Evolutionary conservation across 2,113 vertebrate species (phyloP), one percentile per base, ranked within the genome.

Genomic region (Saguinus midas): DNA sequence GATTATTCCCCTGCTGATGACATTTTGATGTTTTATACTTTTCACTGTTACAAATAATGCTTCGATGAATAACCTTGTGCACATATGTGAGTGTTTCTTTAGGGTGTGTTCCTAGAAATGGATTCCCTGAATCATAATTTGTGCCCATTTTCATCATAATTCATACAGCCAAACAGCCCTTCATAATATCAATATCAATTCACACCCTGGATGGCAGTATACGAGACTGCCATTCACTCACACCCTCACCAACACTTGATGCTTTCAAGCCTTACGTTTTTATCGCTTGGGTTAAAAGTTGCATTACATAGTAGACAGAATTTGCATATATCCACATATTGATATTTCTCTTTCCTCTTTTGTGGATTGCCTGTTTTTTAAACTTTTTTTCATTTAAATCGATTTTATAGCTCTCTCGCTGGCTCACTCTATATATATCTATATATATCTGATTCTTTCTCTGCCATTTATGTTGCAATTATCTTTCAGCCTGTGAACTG

Each of bases 391-490:
- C n/a, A 95, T 48, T 58, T 87, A 61, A 89, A 37, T 83, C 66
- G 81, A 92, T 83, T 96, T 90, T 86, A 45, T 75, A 90, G 76
- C 11, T 52, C 52, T 52, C 52, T 52, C 5, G 16, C 16, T 17
- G 37, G 37, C 52, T 93, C 58, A 27, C 68, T 14, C n/a, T 57
- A n/a, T 2, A 68, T 20, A 45, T 85, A 20, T 40, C 40, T 50
- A 45, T 61, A 37, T 73, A 35, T 23, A 43, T 40, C 23, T 78
- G 52, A 83, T 48, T 45, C 29, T 91, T 78, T 91, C 40, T 40
- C 52, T 83, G 27, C 86, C 64, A 55, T 73, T 91, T 88, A 72
- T 72, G n/a, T 89, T 96, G 86, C 81, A 94, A 80, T 78, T 96
- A 70, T 76, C 58, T 89, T 88, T 78, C 43, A 93, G 91, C 12